Evolutionary conservation across 2,113 vertebrate species (phyloP).

Genomic region (Indri indri): DNA sequence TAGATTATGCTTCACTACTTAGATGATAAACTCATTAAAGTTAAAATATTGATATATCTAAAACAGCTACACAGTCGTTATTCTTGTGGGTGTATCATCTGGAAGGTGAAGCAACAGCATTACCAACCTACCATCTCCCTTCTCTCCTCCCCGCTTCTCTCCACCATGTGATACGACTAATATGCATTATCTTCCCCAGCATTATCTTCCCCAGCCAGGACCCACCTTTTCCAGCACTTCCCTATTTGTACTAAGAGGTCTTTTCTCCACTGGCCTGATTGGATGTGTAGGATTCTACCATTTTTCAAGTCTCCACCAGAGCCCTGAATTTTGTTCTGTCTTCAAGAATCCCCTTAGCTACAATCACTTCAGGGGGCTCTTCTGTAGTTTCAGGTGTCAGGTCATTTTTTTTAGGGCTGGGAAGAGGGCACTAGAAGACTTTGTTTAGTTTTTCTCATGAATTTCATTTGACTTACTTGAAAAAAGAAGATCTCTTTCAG

Average conservation of each 20-base stretch:
- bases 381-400: no score
- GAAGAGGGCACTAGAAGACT: neutral
- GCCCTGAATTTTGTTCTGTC: neutral
- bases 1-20: neutral
- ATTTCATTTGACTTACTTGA: neutral
- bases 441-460: neutral
- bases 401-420: neutral
- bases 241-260: fast-evolving
- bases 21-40: neutral
- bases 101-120: neutral
- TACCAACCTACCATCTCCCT: neutral
- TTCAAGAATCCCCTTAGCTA: neutral
- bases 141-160: neutral
- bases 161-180: no score
- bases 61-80: fast-evolving
- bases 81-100: no score
- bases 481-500: neutral
- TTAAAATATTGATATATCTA: neutral
- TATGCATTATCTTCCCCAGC: no score
- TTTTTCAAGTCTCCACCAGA: no score
- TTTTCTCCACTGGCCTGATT: neutral
- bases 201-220: no score
- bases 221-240: neutral
- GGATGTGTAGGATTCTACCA: neutral
- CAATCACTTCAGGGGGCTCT: neutral